Evolutionary conservation across 2,888 invertebrate genomes (phyloP).

Genomic region (Pyralis farinalis): DNA sequence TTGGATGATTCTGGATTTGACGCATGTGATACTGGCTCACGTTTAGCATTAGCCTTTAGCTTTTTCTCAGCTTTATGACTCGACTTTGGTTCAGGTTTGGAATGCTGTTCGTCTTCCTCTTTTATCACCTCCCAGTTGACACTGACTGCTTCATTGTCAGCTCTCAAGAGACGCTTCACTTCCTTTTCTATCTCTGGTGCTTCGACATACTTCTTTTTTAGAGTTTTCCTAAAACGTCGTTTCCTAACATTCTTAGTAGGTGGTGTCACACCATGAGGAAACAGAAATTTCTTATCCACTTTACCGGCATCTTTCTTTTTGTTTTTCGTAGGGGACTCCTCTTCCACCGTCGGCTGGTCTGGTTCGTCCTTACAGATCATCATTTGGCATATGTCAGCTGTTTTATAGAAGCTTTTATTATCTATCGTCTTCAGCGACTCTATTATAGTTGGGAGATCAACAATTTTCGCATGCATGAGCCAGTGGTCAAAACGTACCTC

Average conservation of each 20-base stretch:
- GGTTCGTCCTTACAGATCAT: conserved; percentile 95
- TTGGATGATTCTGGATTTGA: conserved; percentile 52
- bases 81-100: conserved; percentile 45
- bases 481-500: conserved; percentile 94
- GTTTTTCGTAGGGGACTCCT: conserved; percentile 88
- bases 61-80: conserved; percentile 54
- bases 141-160: conserved; percentile 95
- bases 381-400: conserved; percentile 96
- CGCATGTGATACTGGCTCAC: conserved; percentile 26
- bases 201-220: conserved; percentile 98
- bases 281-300: conserved; percentile 94
- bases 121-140: conserved; percentile 94
- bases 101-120: conserved; percentile 88
- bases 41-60: conserved; percentile 41
- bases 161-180: conserved; percentile 93
- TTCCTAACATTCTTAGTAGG: conserved; percentile 97
- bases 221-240: conserved; percentile 94
- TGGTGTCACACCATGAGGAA: conserved; percentile 97
- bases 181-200: conserved; percentile 99
- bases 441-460: conserved; percentile 94
- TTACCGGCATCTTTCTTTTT: conserved; percentile 92
- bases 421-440: conserved; percentile 98
- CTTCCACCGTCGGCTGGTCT: conserved; percentile 87
- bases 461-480: conserved; percentile 91
- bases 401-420: conserved; percentile 97